Conservation (phyloP, 2,113 vertebrate species). For the Pelobates fuscus region DNA sequence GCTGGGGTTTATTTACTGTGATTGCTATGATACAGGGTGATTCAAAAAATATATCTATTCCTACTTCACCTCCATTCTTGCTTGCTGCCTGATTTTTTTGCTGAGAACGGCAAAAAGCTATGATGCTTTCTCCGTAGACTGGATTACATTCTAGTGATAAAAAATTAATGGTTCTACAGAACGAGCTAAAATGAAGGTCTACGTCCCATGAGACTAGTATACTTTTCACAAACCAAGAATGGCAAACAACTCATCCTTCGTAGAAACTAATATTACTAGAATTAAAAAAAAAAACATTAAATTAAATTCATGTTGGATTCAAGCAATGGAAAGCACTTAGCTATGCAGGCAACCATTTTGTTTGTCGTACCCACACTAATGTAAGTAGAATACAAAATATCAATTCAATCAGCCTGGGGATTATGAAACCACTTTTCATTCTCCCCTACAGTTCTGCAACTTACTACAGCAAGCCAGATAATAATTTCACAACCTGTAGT, state of each 20-base stretch:
- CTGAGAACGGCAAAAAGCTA: constrained; percentile 40
- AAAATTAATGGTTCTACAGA: constrained; percentile 82
- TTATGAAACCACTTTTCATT: not conserved
- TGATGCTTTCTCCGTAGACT: constrained; percentile 58
- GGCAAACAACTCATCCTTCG: constrained; percentile 53
- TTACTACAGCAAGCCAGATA: not conserved
- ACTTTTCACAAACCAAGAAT: constrained; percentile 53
- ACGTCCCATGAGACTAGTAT: constrained; percentile 65
- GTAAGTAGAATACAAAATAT: not conserved
- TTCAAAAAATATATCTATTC: not conserved
- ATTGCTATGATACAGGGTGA: not conserved
- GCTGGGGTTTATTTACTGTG: not conserved
- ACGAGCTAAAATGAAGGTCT: constrained; percentile 80
- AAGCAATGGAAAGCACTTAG: not conserved
- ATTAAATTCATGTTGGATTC: not conserved
- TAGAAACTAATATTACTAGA: constrained; percentile 50
- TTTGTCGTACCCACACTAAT: not conserved
- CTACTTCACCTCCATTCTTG: not conserved
- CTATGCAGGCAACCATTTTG: not conserved
- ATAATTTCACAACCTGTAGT: not conserved
- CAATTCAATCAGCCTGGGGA: not conserved
- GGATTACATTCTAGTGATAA: constrained; percentile 76
- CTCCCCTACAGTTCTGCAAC: not conserved
- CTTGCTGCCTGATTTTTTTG: not conserved
- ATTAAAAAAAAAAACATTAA: not conserved